Evolutionary conservation across 2,113 vertebrate species (phyloP).

Genomic region (Istiophorus platypterus): DNA sequence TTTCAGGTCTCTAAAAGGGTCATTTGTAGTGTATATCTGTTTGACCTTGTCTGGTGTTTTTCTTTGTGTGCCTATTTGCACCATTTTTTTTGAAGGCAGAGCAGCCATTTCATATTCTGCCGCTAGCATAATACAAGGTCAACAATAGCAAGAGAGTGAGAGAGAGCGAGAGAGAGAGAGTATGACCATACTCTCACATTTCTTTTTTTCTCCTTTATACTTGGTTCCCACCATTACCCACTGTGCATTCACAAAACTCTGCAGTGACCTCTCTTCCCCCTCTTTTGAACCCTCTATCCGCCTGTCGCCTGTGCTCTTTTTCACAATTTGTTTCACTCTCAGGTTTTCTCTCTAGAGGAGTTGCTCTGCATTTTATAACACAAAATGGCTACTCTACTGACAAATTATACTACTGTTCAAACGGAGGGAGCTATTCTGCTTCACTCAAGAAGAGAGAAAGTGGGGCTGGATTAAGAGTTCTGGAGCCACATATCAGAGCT

Average conservation of each 20-base stretch:
- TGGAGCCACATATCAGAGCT: not conserved
- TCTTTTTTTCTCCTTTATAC: constrained; percentile 16
- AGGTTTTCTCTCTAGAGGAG: not conserved
- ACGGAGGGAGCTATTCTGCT: not conserved
- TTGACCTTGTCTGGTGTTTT: not conserved
- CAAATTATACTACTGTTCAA: constrained; percentile 13
- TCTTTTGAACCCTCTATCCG: constrained; percentile 14
- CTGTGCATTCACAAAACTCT: constrained; percentile 31
- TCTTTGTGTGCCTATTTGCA: not conserved
- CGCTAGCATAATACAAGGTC: constrained; percentile 49
- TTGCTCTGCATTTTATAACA: constrained; percentile 23
- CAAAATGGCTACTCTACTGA: constrained; percentile 49
- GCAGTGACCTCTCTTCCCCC: not conserved
- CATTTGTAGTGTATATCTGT: not conserved
- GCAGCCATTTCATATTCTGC: constrained; percentile 56
- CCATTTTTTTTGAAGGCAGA: not conserved
- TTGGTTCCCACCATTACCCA: constrained; percentile 18
- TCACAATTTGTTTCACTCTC: not conserved
- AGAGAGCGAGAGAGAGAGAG: not conserved
- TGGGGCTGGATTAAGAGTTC: not conserved
- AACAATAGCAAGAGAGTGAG: not conserved
- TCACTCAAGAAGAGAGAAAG: not conserved
- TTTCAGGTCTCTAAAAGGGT: not conserved
- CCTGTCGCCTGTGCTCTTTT: not conserved
- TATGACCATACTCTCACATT: constrained; percentile 26